A percentile compares a stretch with the other conserved stretches of the same genome.
These are phyloP conservation scores for Agrypnia vestita DNA, from an alignment of 1,140 invertebrate genomes.

Conservation along the genomic window DNA sequence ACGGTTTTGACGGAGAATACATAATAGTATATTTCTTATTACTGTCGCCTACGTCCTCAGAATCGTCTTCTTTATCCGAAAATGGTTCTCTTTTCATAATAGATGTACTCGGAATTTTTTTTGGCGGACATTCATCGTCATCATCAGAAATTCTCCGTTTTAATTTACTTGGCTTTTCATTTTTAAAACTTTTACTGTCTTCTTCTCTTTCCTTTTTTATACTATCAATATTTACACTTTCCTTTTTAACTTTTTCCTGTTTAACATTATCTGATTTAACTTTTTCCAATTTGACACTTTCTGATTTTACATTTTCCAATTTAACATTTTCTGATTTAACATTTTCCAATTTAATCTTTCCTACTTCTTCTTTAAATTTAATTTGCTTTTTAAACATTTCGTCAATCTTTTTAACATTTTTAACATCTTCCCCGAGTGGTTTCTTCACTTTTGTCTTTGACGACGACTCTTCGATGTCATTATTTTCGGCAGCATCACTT, in stretches of 20 bases:
- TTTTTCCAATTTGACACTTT: too few relatives aligned
- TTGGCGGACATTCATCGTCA: constrained; percentile 60
- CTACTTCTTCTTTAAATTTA: constrained; percentile 10
- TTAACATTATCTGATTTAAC: too few relatives aligned
- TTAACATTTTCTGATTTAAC: too few relatives aligned
- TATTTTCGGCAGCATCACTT: constrained; percentile 52
- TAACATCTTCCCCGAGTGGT: constrained; percentile 1
- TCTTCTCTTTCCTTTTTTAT: not conserved
- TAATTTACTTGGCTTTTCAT: constrained; percentile 43
- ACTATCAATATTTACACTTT: too few relatives aligned
- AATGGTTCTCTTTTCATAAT: not conserved
- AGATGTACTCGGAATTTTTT: constrained; percentile 20
- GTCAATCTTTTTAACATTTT: constrained; percentile 14
- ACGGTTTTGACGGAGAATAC: constrained; percentile 4
- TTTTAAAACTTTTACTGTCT: not conserved
- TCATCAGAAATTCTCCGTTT: constrained; percentile 57
- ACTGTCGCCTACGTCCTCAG: not conserved
- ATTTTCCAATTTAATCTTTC: not conserved
- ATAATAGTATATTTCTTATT: not conserved
- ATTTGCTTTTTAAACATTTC: constrained; percentile 8
- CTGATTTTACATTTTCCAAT: too few relatives aligned
- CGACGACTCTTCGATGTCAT: constrained; percentile 17
- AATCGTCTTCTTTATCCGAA: constrained; percentile 7
- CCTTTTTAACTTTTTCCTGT: too few relatives aligned
- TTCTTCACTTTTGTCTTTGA: constrained; percentile 33